Evolutionary conservation across 2,113 vertebrate species (phyloP), one percentile per base, ranked within the genome.

Genomic region (Thryonomys swinderianus): DNA sequence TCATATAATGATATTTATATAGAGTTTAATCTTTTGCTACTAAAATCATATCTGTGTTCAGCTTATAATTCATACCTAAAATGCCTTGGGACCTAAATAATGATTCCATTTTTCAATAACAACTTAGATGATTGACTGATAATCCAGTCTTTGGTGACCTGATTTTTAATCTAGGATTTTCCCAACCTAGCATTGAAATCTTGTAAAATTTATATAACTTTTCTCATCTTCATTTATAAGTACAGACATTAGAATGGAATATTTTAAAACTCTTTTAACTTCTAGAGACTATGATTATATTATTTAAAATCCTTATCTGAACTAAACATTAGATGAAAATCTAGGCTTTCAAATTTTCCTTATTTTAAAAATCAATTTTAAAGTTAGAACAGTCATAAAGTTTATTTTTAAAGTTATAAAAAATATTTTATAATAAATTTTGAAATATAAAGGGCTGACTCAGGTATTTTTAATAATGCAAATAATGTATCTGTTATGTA

Each of bases 341-440:
- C 37, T 84, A 10, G 17, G 40, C 42, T 67, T 67, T 55, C 91
- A 62, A 93, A 61, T 59, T 79, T 40, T 3, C 14, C 2, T 13
- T 1, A 8, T 0, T 40, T 37, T 79, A 34, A 79, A 61, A 42
- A 57, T 57, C 25, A 61, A 1, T 34, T 10, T 64, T 90, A 53
- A 76, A 37, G 88, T 57, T 34, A 64, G n/a, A 61, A 61, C 11
- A 85, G 7, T 84, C 9, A n/a, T 20, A 66, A 94, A 88, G 16
- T 3, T 84, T 8, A 88, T 37, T 42, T 4, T 57, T 87, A 51
- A 92, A 90, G 40, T 59, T 67, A 81, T 18, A 13, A 80, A 74
- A 66, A 59, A 57, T 42, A 74, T 94, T 87, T 67, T 42, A 69
- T 76, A 81, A 55, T 2, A 74, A 4, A 93, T 45, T 91, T 95